Percentiles rank a stretch among this genome's conserved stretches.
Conservation (phyloP, 2,113 vertebrate genomes). For the Platysteira castanea region DNA sequence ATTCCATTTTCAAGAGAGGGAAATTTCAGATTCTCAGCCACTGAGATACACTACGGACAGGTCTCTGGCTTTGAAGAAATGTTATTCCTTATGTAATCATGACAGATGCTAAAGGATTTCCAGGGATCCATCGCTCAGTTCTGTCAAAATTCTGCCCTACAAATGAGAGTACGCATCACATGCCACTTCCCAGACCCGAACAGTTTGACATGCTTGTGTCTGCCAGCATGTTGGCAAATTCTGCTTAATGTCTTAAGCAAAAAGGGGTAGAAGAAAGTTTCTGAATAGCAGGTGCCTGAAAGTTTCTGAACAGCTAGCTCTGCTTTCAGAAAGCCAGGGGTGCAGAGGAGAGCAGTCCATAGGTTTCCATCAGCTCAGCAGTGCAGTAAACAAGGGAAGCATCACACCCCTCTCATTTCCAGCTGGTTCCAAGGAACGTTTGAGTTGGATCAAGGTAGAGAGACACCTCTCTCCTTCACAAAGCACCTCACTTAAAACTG, state of each 20-base stretch:
- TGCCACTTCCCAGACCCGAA: background rate
- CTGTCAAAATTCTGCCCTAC: background rate
- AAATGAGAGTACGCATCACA: accelerated
- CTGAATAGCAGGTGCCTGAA: background rate
- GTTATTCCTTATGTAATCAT: background rate
- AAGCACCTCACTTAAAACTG: background rate
- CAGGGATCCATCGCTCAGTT: background rate
- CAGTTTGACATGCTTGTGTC: background rate
- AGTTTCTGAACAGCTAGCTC: background rate
- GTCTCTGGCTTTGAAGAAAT: background rate
- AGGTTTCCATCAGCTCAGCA: background rate
- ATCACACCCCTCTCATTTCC: background rate
- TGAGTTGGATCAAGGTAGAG: background rate
- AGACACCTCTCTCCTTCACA: background rate
- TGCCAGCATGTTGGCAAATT: background rate
- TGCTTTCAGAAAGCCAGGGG: background rate
- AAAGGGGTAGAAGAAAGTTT: background rate
- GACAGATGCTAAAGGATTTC: slow-evolving; percentile 23
- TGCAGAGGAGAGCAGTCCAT: background rate
- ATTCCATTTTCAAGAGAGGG: background rate
- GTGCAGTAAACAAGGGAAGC: background rate
- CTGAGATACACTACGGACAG: background rate
- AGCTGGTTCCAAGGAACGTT: background rate
- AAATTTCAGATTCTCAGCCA: background rate
- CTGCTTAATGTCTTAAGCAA: background rate